Base-by-base conservation (phyloP, 2,797 vertebrate genomes). In the Cossypha caffra region DNA sequence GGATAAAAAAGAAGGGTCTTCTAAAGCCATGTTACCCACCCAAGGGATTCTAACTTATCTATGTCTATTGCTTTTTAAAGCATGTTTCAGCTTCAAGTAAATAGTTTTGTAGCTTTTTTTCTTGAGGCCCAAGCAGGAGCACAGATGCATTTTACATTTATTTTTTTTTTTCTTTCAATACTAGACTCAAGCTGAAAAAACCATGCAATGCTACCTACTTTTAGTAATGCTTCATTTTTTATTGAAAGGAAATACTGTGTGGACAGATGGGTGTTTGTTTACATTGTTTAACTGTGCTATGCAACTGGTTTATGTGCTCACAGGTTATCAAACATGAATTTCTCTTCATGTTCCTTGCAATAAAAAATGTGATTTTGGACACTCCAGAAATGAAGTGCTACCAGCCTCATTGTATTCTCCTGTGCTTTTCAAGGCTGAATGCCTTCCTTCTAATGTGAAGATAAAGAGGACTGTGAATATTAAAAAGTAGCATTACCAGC, bases 401-500 rank as follows among this genome's bases (percentile, higher is more conserved):
- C 95, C 79, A 97, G 75, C 84, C 86, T 97, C 95, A 83, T 81
- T 97, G 96, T 97, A 51, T 77, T 95, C 83, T 91, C 76, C 80
- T 69, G 74, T 91, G 91, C 72, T 90, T 93, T 97, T n/a, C 31
- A 90, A 88, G 93, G 96, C 87, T 59, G 16, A 93, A 90, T 93
- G 88, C 94, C 86, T 95, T 90, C 94, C 87, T 97, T 93, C 93
- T 96, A 88, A 96, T 90, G 73, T 73, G 92, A 97, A 96, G 97
- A 96, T 97, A 96, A 97, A 98, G 96, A 96, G 76, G 80, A 95
- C 69, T 98, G 95, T 97, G 97, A 95, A 85, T 96, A 94, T 95
- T 95, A 87, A 96, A 97, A 97, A 97, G 86, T 94, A 96, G 59
- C 69, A 91, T 94, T 96, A 96, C 94, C 86, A 95, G 97, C 86